Evolutionary conservation across 2,888 invertebrate genomes (phyloP).

Genomic region (Seladonia tumulorum): DNA sequence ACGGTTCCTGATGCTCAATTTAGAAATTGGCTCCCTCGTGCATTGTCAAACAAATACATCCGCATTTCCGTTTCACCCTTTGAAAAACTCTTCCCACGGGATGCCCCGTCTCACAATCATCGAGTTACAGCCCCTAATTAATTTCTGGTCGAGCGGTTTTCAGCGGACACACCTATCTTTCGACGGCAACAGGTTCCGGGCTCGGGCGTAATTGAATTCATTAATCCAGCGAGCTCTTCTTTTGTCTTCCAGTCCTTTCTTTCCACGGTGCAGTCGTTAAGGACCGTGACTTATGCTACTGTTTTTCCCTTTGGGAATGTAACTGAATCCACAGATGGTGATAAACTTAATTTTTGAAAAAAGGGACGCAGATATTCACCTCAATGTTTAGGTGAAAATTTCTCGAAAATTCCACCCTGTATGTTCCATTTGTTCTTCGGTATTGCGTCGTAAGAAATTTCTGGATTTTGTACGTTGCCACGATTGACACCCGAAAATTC

Average conservation of each 20-base stretch:
- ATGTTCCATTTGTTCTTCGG: too few species aligned
- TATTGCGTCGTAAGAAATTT: too few species aligned
- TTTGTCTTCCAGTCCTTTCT: background rate
- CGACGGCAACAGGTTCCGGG: background rate
- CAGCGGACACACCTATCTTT: constrained; percentile 16
- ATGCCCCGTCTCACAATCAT: constrained; percentile 4
- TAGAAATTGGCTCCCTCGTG: background rate
- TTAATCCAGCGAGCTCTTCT: constrained; percentile 17
- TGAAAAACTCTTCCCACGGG: background rate
- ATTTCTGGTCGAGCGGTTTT: constrained; percentile 33
- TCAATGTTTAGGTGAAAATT: too few species aligned
- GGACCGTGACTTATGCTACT: background rate
- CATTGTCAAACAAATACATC: too few species aligned
- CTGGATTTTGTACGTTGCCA: too few species aligned
- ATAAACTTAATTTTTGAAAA: background rate
- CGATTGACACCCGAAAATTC: too few species aligned
- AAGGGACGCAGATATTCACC: background rate
- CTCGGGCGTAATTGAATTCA: constrained; percentile 39
- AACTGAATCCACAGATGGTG: background rate
- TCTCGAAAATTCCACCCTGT: too few species aligned
- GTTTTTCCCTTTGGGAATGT: background rate
- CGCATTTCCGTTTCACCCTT: background rate
- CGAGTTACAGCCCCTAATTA: constrained; percentile 35
- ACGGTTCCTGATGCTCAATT: background rate
- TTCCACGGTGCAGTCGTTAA: background rate